phyloP scores from a whole-genome alignment of 2,888 invertebrate species.

The Cheilosia grossa region DNA sequence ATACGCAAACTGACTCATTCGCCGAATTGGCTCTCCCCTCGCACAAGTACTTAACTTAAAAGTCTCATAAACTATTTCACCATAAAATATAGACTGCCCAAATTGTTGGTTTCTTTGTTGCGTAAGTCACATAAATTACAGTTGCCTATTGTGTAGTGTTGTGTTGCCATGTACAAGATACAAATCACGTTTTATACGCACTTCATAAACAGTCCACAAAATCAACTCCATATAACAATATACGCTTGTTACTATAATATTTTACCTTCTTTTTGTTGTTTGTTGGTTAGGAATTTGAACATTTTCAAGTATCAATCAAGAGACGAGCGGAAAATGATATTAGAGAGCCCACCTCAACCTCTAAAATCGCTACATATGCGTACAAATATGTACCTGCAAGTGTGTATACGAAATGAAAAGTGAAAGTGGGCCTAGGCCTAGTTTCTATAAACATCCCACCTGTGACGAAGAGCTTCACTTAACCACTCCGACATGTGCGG shows the following conservation, averaged over 20 bases:
- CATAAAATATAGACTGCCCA: constrained; percentile 52
- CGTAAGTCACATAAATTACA: constrained; percentile 67
- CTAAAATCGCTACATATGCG: background rate
- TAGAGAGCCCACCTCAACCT: constrained; percentile 55
- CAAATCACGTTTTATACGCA: constrained; percentile 64
- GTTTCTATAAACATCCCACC: constrained; percentile 34
- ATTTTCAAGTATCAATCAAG: constrained; percentile 36
- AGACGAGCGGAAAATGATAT: constrained; percentile 2
- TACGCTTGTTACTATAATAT: constrained; percentile 14
- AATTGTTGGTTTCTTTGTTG: constrained; percentile 40
- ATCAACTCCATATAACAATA: constrained; percentile 43
- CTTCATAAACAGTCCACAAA: constrained; percentile 46
- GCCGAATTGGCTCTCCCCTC: constrained; percentile 35
- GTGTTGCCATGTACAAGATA: constrained; percentile 22
- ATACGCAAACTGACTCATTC: constrained; percentile 58
- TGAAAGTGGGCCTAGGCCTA: constrained; percentile 76
- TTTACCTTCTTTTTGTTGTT: constrained; percentile 7
- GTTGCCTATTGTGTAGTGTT: constrained; percentile 44
- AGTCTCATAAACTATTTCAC: constrained; percentile 59
- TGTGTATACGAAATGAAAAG: constrained; percentile 61
- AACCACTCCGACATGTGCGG: constrained; percentile 7
- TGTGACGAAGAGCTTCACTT: constrained; percentile 10
- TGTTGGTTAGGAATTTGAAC: constrained; percentile 14
- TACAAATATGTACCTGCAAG: background rate
- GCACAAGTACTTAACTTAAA: constrained; percentile 41